A percentile compares a stretch with the other conserved stretches of the same genome.
Conservation (phyloP, 2,113 vertebrate genomes). For the Phycodurus eques region DNA sequence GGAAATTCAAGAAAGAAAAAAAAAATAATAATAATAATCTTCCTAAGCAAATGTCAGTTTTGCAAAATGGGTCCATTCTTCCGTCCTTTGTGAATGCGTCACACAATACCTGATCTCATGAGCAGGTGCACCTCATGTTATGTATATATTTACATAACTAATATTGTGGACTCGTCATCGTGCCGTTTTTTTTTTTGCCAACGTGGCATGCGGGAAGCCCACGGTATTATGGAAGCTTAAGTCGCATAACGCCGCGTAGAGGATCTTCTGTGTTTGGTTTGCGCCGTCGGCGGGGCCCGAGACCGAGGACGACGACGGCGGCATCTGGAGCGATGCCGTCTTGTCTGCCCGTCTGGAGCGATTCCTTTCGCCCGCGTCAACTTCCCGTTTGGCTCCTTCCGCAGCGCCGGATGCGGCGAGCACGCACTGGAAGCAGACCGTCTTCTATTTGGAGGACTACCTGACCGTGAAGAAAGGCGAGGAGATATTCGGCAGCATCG, state of each 20-base stretch:
- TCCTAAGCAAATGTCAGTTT: too few species aligned
- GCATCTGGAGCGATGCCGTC: slow-evolving; percentile 13
- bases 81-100: too few species aligned
- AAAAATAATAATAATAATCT: too few species aligned
- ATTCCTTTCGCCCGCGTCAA: background rate
- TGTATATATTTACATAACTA: background rate
- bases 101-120: background rate
- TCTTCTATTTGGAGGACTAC: slow-evolving; percentile 97
- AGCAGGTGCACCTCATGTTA: background rate
- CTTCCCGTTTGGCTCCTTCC: background rate
- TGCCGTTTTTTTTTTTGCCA: background rate
- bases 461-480: slow-evolving; percentile 93
- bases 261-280: slow-evolving; percentile 61
- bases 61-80: too few species aligned
- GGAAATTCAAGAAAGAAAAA: too few species aligned
- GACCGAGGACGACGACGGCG: slow-evolving; percentile 33
- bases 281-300: slow-evolving; percentile 32
- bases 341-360: background rate
- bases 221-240: slow-evolving; percentile 17
- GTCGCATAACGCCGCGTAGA: slow-evolving; percentile 54
- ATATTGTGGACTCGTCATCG: background rate
- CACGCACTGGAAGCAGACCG: slow-evolving; percentile 98
- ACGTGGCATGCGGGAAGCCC: slow-evolving; percentile 1
- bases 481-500: slow-evolving; percentile 90
- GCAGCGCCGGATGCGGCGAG: slow-evolving; percentile 91